These are phyloP conservation scores for Pyrrhosoma nymphula DNA, from an alignment of 2,888 invertebrate genomes.

Conservation along the genomic window DNA sequence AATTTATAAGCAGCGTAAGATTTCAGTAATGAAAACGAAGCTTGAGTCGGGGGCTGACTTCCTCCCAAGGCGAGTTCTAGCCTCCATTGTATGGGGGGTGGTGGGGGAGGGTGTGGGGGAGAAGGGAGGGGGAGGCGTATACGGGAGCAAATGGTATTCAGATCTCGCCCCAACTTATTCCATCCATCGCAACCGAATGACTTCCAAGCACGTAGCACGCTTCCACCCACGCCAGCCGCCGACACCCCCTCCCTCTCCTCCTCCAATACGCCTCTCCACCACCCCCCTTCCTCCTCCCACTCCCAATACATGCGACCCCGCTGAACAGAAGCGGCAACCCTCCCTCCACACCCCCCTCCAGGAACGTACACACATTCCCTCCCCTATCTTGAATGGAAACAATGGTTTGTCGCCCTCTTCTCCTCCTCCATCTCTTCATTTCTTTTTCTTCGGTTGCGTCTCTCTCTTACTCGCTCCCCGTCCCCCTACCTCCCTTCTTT, in stretches of 20 bases:
- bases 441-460: constrained; percentile 18
- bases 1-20: too few relatives aligned
- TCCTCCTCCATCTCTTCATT: background rate
- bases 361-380: background rate
- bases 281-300: background rate
- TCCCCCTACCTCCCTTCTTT: background rate
- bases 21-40: too few relatives aligned
- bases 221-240: background rate
- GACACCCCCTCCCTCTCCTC: background rate
- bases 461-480: background rate
- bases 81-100: too few relatives aligned
- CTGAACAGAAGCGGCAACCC: too few relatives aligned
- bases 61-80: background rate
- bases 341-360: too few relatives aligned
- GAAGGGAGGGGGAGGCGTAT: background rate
- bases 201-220: background rate
- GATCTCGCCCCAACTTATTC: constrained; percentile 36
- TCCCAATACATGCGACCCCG: too few relatives aligned
- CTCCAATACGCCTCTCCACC: background rate
- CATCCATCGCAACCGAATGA: constrained; percentile 25
- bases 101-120: background rate
- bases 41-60: background rate
- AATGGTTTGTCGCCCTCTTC: constrained; percentile 29
- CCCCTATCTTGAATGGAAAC: background rate
- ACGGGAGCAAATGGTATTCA: constrained; percentile 27